Percentiles rank a stretch among this genome's conserved stretches.
These are phyloP conservation scores for Hyles euphorbiae DNA, from an alignment of 1,140 invertebrate genomes.

Conservation along the genomic window DNA sequence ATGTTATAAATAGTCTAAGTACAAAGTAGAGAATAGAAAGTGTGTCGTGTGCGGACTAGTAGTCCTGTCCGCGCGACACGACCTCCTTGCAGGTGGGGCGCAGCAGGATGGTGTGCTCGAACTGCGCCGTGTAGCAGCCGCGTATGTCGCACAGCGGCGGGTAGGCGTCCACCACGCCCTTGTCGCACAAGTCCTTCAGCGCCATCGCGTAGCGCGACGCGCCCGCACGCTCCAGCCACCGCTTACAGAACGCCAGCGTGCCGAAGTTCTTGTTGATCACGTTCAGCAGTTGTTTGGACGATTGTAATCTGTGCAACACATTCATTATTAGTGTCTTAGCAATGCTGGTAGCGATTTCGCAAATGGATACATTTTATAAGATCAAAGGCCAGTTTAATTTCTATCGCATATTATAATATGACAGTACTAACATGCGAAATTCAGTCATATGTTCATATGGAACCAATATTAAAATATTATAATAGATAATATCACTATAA, in stretches of 20 bases:
- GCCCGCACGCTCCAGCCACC: slow-evolving; percentile 98
- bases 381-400: no score
- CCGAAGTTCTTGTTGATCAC: slow-evolving; percentile 99
- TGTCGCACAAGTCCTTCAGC: slow-evolving; percentile 98
- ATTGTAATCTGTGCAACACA: slow-evolving; percentile 80
- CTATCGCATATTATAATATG: no score
- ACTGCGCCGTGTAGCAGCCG: slow-evolving; percentile 99
- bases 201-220: slow-evolving; percentile 99
- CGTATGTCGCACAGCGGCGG: slow-evolving; percentile 98
- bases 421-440: no score
- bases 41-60: slow-evolving; percentile 75
- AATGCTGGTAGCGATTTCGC: no score
- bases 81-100: slow-evolving; percentile 99
- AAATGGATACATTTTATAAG: no score
- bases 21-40: background rate
- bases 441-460: no score
- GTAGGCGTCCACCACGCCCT: slow-evolving; percentile 96
- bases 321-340: no score
- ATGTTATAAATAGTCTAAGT: background rate
- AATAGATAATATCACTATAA: no score
- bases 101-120: slow-evolving; percentile 98
- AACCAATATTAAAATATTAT: no score
- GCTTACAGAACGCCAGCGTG: slow-evolving; percentile 98
- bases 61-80: slow-evolving; percentile 96
- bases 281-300: slow-evolving; percentile 94